Base-by-base conservation (phyloP, 2,888 invertebrate species). In the Odiellus spinosus region DNA sequence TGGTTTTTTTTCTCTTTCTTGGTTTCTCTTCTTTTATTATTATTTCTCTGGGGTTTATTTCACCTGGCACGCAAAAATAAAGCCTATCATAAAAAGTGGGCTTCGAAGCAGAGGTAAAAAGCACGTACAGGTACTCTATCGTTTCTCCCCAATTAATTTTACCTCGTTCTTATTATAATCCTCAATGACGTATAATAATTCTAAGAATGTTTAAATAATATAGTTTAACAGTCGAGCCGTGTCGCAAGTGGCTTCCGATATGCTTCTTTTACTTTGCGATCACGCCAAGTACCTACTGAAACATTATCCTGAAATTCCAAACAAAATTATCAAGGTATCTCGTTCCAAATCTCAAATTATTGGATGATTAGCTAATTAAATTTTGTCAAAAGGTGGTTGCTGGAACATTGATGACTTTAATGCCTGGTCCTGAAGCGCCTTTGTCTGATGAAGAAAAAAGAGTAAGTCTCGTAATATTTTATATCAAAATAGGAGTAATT, bases 201-300 rank as follows among this genome's bases (percentile, higher is more conserved):
- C 11, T 12, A 11, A 11, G 10, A 46, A 3, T 12, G 8, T 47
- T 50, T 12, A 45, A 18, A 20, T 57, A n/a, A 72, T 75, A 49
- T 69, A 82, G 82, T 80, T 82, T 69, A 80, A 78, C 61, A 80
- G 81, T 61, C 77, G 78, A 64, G 76, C 75, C 26, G 82, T 87
- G 47, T 84, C 82, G 14, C 82, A 85, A 67, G 77, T 86, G 14
- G 82, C 86, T 3, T 80, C 82, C 59, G 86, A 88, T 63, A 77
- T 82, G 57, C 67, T 88, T 48, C 69, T 80, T 55, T 70, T 84
- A 53, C 68, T 88, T 40, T 80, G 82, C 53, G 84, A 86, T 64
- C 82, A 84, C 65, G 78, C 82, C 0, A 75, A 77, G 48, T 70
- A 75, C 46, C 72, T 88, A 42, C 73, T 82, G 55, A 70, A 71